Conservation (phyloP, 2,797 vertebrate genomes). For the Karalla daura region DNA sequence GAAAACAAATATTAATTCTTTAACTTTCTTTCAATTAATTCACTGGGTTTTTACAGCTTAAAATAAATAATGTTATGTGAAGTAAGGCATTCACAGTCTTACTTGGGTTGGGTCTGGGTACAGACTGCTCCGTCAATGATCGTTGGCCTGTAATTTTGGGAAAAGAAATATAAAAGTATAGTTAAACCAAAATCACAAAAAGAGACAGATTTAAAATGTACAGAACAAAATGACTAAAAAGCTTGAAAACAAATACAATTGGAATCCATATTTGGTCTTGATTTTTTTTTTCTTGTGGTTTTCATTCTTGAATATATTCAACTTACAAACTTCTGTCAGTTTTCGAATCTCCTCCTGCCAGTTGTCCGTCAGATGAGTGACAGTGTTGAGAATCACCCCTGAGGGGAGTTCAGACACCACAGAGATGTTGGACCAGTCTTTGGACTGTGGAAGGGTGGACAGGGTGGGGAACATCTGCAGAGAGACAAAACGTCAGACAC, state of each 20-base stretch:
- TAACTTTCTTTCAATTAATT: not conserved
- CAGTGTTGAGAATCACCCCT: slow-evolving; percentile 60
- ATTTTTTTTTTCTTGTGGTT: not conserved
- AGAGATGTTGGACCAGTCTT: slow-evolving; percentile 68
- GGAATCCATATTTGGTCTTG: not conserved
- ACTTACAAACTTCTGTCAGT: slow-evolving; percentile 75
- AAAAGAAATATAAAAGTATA: not conserved
- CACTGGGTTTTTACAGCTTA: not conserved
- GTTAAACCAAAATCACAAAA: too few species aligned
- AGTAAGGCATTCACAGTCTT: slow-evolving; percentile 19
- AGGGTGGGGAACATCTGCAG: slow-evolving; percentile 68
- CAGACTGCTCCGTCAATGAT: slow-evolving; percentile 19
- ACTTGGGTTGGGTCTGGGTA: slow-evolving; percentile 68
- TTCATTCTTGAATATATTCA: too few species aligned
- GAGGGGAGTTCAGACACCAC: slow-evolving; percentile 71
- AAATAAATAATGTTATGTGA: not conserved
- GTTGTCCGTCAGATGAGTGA: slow-evolving; percentile 67
- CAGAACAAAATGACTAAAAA: not conserved
- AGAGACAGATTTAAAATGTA: not conserved
- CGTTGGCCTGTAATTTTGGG: slow-evolving; percentile 57
- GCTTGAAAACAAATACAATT: too few species aligned
- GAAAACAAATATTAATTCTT: not conserved
- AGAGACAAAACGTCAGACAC: not conserved
- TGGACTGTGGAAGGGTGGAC: slow-evolving; percentile 43
- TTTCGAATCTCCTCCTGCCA: slow-evolving; percentile 69